phyloP scores from a whole-genome alignment of 30 jellyfish, hydroid and myxozoan genomes.

The Aurelia aurita region DNA sequence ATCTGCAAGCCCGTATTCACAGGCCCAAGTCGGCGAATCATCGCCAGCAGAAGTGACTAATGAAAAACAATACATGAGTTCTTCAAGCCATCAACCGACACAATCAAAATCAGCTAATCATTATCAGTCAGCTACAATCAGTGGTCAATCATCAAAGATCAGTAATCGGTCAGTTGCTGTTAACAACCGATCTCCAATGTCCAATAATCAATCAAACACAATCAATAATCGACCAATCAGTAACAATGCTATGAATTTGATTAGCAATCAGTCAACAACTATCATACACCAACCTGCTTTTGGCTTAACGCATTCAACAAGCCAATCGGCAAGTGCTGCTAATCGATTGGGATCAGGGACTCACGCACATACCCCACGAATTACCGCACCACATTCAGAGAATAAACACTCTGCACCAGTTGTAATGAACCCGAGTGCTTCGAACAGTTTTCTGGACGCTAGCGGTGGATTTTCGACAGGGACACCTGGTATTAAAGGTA shows the following conservation, averaged over 20 bases:
- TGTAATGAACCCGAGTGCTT: neutral
- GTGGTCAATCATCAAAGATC: neutral
- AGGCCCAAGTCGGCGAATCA: slow-evolving; percentile 33
- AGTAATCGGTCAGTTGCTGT: neutral
- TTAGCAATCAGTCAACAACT: neutral
- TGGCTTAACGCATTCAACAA: neutral
- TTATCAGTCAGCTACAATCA: neutral
- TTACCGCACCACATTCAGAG: neutral
- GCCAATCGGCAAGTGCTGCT: neutral
- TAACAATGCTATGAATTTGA: no score
- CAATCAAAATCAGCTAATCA: neutral
- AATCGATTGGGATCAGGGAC: neutral
- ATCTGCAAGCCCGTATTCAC: slow-evolving; percentile 89
- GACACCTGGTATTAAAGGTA: neutral
- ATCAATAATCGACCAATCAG: slow-evolving; percentile 22
- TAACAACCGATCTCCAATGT: neutral
- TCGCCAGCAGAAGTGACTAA: slow-evolving; percentile 45
- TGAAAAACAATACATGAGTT: neutral
- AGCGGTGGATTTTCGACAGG: neutral
- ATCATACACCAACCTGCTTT: neutral
- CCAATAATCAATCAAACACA: slow-evolving; percentile 15
- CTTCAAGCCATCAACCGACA: slow-evolving; percentile 3
- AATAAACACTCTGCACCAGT: neutral
- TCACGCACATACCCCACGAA: neutral
- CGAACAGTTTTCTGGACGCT: neutral